These are phyloP conservation scores for Trichomalopsis sarcophagae DNA, from an alignment of 1,140 invertebrate species.

Conservation along the genomic window DNA sequence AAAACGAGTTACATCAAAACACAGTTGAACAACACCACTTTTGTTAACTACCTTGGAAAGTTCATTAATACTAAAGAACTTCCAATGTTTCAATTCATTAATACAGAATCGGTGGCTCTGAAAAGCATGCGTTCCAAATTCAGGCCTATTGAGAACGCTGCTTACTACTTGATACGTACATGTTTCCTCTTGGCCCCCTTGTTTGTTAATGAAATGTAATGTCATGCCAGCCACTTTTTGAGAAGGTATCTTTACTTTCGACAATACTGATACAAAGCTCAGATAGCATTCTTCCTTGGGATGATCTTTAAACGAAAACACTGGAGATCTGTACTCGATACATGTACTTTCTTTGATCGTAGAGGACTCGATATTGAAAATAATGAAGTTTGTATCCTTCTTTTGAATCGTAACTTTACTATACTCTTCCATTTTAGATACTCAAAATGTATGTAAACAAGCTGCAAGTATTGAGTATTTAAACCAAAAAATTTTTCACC, in stretches of 20 bases:
- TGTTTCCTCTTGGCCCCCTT: neutral
- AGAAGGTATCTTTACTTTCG: neutral
- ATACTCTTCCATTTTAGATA: constrained; percentile 24
- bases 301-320: constrained; percentile 16
- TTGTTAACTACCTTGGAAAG: constrained; percentile 6
- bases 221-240: constrained; percentile 29
- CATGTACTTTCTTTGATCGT: constrained; percentile 18
- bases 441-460: neutral
- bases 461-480: neutral
- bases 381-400: constrained; percentile 30
- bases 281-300: constrained; percentile 23
- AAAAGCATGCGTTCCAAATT: constrained; percentile 23
- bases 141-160: constrained; percentile 20
- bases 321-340: constrained; percentile 25
- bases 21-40: constrained; percentile 14
- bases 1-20: constrained; percentile 36
- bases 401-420: neutral
- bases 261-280: constrained; percentile 15
- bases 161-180: constrained; percentile 30
- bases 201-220: constrained; percentile 14
- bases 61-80: constrained; percentile 19
- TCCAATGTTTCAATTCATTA: constrained; percentile 23
- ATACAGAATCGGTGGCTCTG: constrained; percentile 24
- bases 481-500: neutral
- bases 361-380: constrained; percentile 30